phyloP scores from a whole-genome alignment of 2,888 invertebrate genomes.

The Catotricha subobsoleta region DNA sequence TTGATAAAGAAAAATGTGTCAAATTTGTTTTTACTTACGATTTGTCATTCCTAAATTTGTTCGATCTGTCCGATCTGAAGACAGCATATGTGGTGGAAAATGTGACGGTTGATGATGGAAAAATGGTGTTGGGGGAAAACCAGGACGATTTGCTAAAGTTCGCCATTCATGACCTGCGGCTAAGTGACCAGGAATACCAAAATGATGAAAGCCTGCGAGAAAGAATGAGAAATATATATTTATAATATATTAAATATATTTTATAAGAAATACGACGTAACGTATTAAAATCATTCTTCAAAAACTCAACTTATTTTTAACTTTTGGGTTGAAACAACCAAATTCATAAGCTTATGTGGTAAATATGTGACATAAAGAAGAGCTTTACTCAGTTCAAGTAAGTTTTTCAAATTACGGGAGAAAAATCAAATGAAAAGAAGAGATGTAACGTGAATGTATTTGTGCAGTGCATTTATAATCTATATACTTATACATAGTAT shows the following conservation, averaged over 20 bases:
- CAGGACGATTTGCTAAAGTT: conserved; percentile 26
- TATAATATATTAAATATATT: background rate
- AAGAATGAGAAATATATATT: background rate
- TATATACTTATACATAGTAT: no score
- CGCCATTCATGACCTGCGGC: conserved; percentile 48
- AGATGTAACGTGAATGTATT: no score
- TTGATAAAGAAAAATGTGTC: background rate
- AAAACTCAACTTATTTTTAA: no score
- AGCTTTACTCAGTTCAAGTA: no score
- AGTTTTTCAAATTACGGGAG: no score
- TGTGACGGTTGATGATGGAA: conserved; percentile 35
- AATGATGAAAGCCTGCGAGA: conserved; percentile 33
- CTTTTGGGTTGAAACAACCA: no score
- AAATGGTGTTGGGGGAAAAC: conserved; percentile 28
- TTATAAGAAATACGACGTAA: no score
- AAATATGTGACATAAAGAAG: no score
- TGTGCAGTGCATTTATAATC: no score
- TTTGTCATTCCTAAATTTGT: conserved; percentile 6
- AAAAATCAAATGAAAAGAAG: no score
- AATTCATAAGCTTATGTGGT: no score
- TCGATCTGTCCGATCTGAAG: conserved; percentile 30
- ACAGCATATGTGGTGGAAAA: conserved; percentile 37
- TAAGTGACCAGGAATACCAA: conserved; percentile 46
- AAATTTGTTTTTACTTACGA: conserved; percentile 2
- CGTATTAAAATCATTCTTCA: no score